Percentiles rank a stretch among this genome's conserved stretches.
Evolutionary conservation across 2,888 invertebrate genomes (phyloP).

Genomic region (Phaonia tiefii): DNA sequence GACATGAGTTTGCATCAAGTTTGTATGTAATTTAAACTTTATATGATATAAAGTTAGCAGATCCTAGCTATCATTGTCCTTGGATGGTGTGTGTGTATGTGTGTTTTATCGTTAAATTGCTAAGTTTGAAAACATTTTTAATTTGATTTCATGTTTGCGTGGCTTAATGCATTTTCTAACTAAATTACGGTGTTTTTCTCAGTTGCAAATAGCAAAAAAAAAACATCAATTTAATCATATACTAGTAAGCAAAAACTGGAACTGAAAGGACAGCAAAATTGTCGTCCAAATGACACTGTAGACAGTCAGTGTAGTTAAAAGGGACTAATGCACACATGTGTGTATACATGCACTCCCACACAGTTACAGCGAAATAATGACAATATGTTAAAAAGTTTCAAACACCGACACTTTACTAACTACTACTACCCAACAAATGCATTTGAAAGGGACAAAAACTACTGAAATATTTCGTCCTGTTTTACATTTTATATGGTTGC

Average conservation of each 20-base stretch:
- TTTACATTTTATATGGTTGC: too few relatives aligned
- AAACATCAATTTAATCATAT: slow-evolving; percentile 55
- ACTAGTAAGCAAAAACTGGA: slow-evolving; percentile 28
- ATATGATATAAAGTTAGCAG: too few relatives aligned
- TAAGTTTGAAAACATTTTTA: slow-evolving; percentile 63
- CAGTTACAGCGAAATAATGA: background rate
- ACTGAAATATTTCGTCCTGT: slow-evolving; percentile 22
- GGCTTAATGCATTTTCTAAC: slow-evolving; percentile 69
- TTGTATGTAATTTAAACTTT: too few relatives aligned
- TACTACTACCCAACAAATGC: too few relatives aligned
- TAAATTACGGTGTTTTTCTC: slow-evolving; percentile 61
- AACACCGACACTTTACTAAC: too few relatives aligned
- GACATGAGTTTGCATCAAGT: too few relatives aligned
- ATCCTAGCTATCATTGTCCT: too few relatives aligned
- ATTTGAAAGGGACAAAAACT: slow-evolving; percentile 10
- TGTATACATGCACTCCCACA: too few relatives aligned
- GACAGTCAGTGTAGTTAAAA: background rate
- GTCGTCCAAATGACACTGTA: background rate
- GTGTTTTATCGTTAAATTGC: too few relatives aligned
- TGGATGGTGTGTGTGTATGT: background rate
- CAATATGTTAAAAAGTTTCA: background rate
- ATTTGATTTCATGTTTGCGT: slow-evolving; percentile 67
- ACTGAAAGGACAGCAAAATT: background rate
- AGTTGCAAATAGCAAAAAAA: slow-evolving; percentile 51
- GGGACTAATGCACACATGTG: background rate